These are phyloP conservation scores for Musca domestica DNA, from an alignment of 1,140 invertebrate genomes.

Conservation along the genomic window DNA sequence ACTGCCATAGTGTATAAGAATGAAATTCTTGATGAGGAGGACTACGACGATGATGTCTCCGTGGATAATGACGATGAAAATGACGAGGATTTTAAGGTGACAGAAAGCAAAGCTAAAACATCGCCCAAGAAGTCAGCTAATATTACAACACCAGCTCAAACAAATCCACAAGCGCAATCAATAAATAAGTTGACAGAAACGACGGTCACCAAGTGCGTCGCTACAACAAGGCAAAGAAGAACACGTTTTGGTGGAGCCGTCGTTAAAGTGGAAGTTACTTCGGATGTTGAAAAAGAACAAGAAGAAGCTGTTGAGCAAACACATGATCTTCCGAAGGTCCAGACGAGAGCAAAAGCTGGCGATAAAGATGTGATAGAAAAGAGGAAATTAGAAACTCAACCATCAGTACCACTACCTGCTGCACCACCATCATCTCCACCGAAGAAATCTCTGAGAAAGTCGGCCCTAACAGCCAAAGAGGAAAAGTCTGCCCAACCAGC, in stretches of 20 bases:
- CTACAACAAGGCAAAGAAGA: background rate
- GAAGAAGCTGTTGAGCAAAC: background rate
- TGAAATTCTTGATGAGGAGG: slow-evolving; percentile 10
- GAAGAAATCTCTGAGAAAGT: background rate
- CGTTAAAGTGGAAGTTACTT: background rate
- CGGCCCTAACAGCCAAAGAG: background rate
- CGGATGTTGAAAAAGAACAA: background rate
- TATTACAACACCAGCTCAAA: background rate
- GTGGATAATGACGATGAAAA: slow-evolving; percentile 25
- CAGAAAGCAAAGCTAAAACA: background rate
- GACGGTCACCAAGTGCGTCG: background rate
- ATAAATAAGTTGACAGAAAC: no score
- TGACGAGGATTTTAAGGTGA: slow-evolving; percentile 19
- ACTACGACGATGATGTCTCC: slow-evolving; percentile 30
- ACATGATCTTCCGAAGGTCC: no score
- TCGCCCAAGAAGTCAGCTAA: background rate
- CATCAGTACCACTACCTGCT: no score
- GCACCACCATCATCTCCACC: background rate
- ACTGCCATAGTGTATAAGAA: no score
- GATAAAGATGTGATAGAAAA: no score
- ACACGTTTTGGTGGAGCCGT: background rate
- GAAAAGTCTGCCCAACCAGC: background rate
- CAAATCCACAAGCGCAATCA: background rate
- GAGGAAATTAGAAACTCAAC: background rate
- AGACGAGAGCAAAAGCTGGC: no score